Evolutionary conservation across 2,888 invertebrate genomes (phyloP).

Genomic region (Ariolimax columbianus): DNA sequence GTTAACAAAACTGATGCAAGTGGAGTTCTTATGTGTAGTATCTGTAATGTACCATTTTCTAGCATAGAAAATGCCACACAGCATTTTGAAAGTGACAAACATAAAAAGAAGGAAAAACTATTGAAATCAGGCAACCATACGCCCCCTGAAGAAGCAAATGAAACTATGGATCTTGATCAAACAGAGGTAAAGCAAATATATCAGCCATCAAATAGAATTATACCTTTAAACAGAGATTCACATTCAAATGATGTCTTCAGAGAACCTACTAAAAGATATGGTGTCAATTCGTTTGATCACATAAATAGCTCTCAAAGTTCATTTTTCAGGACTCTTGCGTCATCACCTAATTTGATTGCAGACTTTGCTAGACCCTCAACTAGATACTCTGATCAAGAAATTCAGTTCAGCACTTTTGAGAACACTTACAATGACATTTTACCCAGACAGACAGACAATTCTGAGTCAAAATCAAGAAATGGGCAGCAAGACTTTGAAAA

Average conservation of each 20-base stretch:
- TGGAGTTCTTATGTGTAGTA: slow-evolving; percentile 54
- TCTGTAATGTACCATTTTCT: slow-evolving; percentile 60
- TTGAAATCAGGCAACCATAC: not conserved
- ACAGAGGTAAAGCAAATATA: slow-evolving; percentile 27
- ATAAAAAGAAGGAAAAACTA: slow-evolving; percentile 55
- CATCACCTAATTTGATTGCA: not conserved
- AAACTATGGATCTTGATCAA: slow-evolving; percentile 30
- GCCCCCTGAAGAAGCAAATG: not conserved
- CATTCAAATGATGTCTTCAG: not conserved
- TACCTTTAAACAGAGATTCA: not conserved
- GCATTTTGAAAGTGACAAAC: slow-evolving; percentile 61
- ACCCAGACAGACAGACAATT: not conserved
- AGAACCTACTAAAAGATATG: not conserved
- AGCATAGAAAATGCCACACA: slow-evolving; percentile 57
- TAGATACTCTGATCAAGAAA: not conserved
- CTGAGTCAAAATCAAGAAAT: not conserved
- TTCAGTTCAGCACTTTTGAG: not conserved
- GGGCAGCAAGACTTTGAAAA: not conserved
- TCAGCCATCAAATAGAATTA: not conserved
- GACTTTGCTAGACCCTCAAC: not conserved
- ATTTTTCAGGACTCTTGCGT: not conserved
- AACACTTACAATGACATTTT: not conserved
- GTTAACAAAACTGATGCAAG: slow-evolving; percentile 1
- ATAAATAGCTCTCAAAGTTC: not conserved
- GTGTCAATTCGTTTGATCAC: not conserved